Percentiles rank a stretch among this genome's conserved stretches.
Conservation (phyloP, 2,797 vertebrate genomes). For the Echeneis naucrates region DNA sequence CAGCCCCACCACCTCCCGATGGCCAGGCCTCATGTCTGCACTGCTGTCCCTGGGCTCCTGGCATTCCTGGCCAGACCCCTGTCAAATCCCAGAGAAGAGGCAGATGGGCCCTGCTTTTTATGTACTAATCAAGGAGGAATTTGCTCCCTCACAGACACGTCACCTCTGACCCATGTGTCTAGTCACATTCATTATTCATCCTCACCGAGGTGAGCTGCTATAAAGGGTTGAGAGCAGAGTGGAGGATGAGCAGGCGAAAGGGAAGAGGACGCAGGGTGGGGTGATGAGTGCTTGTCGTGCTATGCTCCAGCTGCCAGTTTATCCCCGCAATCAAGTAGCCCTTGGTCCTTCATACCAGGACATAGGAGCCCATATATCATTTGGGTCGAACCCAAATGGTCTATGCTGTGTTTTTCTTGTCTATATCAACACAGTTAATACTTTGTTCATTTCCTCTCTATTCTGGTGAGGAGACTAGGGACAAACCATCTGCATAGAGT, state of each 20-base stretch:
- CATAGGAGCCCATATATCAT: conserved; percentile 51
- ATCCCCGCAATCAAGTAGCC: conserved; percentile 61
- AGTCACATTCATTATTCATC: conserved; percentile 88
- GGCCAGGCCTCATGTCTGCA: conserved; percentile 47
- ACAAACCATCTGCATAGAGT: conserved; percentile 39
- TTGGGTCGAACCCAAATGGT: conserved; percentile 54
- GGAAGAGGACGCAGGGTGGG: conserved; percentile 54
- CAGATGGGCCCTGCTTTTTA: conserved; percentile 85
- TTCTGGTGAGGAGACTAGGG: conserved; percentile 42
- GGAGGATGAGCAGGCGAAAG: conserved; percentile 57
- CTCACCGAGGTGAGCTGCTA: conserved; percentile 78
- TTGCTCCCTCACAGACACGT: conserved; percentile 85
- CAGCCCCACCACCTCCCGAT: conserved; percentile 4
- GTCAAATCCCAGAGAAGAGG: conserved; percentile 80
- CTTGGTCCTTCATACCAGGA: conserved; percentile 55
- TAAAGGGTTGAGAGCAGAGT: conserved; percentile 69
- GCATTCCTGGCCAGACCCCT: conserved; percentile 75
- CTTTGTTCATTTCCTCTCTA: conserved; percentile 31
- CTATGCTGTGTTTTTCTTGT: conserved; percentile 35
- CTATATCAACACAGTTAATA: conserved; percentile 22
- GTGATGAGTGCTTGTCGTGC: conserved; percentile 61
- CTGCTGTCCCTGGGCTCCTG: conserved; percentile 69
- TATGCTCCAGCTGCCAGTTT: conserved; percentile 70
- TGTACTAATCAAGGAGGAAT: conserved; percentile 89
- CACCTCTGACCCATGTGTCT: conserved; percentile 84